Evolutionary conservation across 2,113 vertebrate species (phyloP).

Genomic region (Corapipo altera): DNA sequence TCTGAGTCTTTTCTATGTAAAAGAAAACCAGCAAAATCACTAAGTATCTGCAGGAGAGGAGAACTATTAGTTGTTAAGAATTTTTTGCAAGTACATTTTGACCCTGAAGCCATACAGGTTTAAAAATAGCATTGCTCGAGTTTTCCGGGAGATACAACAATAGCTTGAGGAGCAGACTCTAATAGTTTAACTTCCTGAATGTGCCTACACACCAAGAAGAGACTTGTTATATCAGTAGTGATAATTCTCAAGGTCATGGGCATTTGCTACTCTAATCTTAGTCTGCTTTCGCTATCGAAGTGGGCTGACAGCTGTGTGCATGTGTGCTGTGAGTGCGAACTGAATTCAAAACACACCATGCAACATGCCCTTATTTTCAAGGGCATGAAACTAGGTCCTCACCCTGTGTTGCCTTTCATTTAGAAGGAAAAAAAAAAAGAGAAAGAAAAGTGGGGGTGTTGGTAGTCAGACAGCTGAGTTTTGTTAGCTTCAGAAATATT

Average conservation of each 20-base stretch:
- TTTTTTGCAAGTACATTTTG: not conserved
- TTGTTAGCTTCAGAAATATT: not conserved
- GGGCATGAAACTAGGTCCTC: not conserved
- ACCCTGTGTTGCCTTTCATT: not conserved
- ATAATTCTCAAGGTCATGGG: slow-evolving; percentile 48
- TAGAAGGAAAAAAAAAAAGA: not conserved
- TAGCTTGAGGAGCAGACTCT: not conserved
- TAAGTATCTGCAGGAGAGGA: not conserved
- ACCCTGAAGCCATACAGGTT: not conserved
- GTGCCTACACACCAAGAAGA: not conserved
- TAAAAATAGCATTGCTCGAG: not conserved
- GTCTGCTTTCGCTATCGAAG: not conserved
- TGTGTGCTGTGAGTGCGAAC: not conserved
- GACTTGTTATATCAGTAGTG: not conserved
- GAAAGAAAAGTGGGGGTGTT: accelerated
- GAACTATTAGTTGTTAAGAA: not conserved
- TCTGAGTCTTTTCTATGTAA: not conserved
- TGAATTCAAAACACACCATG: slow-evolving; percentile 31
- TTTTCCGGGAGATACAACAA: not conserved
- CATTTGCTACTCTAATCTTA: slow-evolving; percentile 8
- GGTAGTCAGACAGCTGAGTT: not conserved
- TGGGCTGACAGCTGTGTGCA: slow-evolving; percentile 18
- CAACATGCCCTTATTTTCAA: slow-evolving; percentile 28
- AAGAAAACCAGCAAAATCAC: not conserved
- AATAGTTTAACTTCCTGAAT: not conserved